phyloP scores from a whole-genome alignment of 2,888 invertebrate genomes.

The Sesia bembeciformis region DNA sequence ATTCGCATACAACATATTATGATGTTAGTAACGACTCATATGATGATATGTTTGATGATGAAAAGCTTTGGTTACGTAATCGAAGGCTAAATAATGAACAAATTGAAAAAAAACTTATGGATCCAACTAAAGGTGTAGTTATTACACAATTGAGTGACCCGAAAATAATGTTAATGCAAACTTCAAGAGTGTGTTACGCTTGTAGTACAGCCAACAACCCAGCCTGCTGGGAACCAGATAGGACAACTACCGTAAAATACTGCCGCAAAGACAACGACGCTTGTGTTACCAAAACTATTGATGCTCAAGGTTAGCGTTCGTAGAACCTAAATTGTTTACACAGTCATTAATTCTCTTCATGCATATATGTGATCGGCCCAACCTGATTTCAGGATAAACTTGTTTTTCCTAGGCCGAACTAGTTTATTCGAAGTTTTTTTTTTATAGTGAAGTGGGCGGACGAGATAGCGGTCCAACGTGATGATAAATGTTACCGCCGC shows the following conservation, averaged over 20 bases:
- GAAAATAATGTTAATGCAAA: conserved; percentile 21
- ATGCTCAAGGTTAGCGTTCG: not conserved
- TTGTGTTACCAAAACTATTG: conserved; percentile 39
- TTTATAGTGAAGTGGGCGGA: no score
- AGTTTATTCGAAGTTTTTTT: no score
- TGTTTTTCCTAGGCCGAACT: no score
- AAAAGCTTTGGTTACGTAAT: not conserved
- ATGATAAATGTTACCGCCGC: no score
- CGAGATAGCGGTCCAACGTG: no score
- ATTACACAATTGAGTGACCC: conserved; percentile 18
- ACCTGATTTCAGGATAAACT: no score
- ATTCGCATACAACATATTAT: no score
- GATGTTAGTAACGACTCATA: not conserved
- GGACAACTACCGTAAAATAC: conserved; percentile 48
- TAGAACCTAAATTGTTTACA: no score
- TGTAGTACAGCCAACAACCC: conserved; percentile 42
- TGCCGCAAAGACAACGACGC: conserved; percentile 35
- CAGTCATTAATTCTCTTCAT: no score
- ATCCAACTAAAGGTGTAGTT: conserved; percentile 26
- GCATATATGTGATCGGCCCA: no score
- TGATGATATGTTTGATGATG: not conserved
- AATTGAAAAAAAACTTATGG: conserved; percentile 3
- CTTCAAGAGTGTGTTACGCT: conserved; percentile 44
- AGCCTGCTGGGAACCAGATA: conserved; percentile 38
- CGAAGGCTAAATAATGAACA: not conserved